Conservation (phyloP, 2,888 invertebrate genomes). For the Reticulitermes lucifugus region DNA sequence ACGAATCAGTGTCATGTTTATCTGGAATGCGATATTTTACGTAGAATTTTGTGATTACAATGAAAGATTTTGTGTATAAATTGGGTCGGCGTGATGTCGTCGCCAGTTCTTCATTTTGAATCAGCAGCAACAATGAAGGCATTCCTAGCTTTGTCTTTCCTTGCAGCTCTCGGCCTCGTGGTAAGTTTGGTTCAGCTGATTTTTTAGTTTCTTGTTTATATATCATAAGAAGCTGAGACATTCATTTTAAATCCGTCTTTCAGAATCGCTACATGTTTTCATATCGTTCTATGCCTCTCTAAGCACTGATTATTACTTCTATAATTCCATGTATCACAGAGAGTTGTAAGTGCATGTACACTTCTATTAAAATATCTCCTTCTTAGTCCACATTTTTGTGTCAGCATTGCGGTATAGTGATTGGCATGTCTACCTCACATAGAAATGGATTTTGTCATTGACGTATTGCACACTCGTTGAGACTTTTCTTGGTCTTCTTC, state of each 20-base stretch:
- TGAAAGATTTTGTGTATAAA: not conserved
- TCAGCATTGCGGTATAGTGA: not conserved
- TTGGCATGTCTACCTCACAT: too few relatives aligned
- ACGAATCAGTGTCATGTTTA: not conserved
- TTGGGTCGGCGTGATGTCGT: not conserved
- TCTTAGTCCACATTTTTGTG: not conserved
- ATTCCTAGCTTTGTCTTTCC: not conserved
- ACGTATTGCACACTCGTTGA: too few relatives aligned
- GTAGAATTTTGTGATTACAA: not conserved
- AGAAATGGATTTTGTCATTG: too few relatives aligned
- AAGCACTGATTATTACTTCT: not conserved
- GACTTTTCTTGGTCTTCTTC: too few relatives aligned
- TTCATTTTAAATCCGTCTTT: not conserved
- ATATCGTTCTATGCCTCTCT: not conserved
- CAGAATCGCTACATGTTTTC: not conserved
- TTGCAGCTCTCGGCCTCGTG: not conserved
- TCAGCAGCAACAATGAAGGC: not conserved
- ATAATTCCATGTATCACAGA: not conserved
- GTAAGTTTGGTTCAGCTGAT: not conserved
- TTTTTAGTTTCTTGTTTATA: not conserved
- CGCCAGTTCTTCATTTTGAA: not conserved
- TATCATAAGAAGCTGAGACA: not conserved
- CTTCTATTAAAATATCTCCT: not conserved
- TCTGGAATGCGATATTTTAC: not conserved
- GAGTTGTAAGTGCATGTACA: too few relatives aligned